Evolutionary conservation across 2,113 vertebrate species (phyloP), one percentile per base, ranked within the genome.

Genomic region (Poecilia latipinna): DNA sequence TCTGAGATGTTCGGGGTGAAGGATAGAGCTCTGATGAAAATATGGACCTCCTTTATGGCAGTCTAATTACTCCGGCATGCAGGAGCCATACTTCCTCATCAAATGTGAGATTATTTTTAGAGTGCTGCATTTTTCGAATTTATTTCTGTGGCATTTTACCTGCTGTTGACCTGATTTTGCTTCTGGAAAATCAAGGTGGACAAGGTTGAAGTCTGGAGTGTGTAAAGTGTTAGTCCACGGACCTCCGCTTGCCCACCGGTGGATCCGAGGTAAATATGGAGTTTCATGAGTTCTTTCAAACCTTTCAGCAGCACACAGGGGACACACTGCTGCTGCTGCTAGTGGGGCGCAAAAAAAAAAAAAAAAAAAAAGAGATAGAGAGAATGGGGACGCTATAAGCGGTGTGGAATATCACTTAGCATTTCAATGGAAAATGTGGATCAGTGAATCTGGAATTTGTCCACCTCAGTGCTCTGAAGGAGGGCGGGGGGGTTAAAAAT

Each of bases 381-480:
- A 63, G 65, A 80, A 79, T 63, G 71, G 66, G 65, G 79, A 84
- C 65, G 75, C 75, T 76, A 74, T 82, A 76, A 84, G 75, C 78
- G 78, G 73, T 75, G 84, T 91, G 92, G 92, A 93, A 93, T 90
- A 90, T 90, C 88, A 83, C 83, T 93, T 90, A 92, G 75, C 37
- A 83, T 85, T 80, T 88, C 64, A 68, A 86, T 92, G 93, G 94
- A 94, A 94, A 94, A 75, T 85, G 73, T 86, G 78, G 65, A 86
- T 92, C 89, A 91, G 44, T 48, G 22, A n/a, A n/a, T 57, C 19
- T 57, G 51, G 44, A 17, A 17, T 48, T 48, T 48, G 44, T 48
- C 44, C 44, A 48, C 44, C 17, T 48, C 13, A 19, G 13, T 48
- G 17, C 17, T 19, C 17, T 48, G 44, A 48, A 17, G 42, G 42